Evolutionary conservation across 1,140 invertebrate genomes (phyloP), one percentile per base, ranked within the genome.

Genomic region (Polyergus mexicanus): DNA sequence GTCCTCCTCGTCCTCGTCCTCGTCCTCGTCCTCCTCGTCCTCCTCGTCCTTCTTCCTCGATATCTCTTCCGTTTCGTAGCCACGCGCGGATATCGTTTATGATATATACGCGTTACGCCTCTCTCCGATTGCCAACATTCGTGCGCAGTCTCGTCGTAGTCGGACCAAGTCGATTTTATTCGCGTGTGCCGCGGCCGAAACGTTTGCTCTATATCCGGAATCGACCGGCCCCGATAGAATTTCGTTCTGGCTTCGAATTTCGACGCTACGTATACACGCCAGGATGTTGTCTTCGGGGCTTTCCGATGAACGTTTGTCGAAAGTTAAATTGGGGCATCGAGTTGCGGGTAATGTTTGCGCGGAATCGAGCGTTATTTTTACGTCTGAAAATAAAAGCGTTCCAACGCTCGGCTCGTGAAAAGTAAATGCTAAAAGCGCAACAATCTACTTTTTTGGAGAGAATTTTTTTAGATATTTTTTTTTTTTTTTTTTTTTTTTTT

Each of bases 71-170:
- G 25, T 66, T 38, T 38, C 13, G 62, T n/a, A 41, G 51, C 65
- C 65, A 71, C 78, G 54, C 68, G 62, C 76, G 78, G 47, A 71
- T 71, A 35, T 65, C 28, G 38, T 35, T 68, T n/a, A 19, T 38
- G 35, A 62, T 22, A 62, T 11, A 63, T 22, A 41, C 22, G 32
- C 47, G 8, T 19, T 28, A 35, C 35, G 6, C n/a, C 22, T 38
- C 32, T 35, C 35, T 35, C 35, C 47, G 8, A 35, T 72, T 8
- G 10, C 4, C 11, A 44, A 81, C 54, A 74, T 44, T 60, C 38
- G 54, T 44, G 54, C 78, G 68, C 68, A 60, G 28, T 58, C 51
- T 65, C n/a, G n/a, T 38, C 8, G 32, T 4, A 10, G 44, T 22
- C 19, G 54, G 32, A 32, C 3, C 25, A 25, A 35, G 38, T 19